Conservation (phyloP, 2,888 invertebrate genomes). For the Melanchra persicariae region DNA sequence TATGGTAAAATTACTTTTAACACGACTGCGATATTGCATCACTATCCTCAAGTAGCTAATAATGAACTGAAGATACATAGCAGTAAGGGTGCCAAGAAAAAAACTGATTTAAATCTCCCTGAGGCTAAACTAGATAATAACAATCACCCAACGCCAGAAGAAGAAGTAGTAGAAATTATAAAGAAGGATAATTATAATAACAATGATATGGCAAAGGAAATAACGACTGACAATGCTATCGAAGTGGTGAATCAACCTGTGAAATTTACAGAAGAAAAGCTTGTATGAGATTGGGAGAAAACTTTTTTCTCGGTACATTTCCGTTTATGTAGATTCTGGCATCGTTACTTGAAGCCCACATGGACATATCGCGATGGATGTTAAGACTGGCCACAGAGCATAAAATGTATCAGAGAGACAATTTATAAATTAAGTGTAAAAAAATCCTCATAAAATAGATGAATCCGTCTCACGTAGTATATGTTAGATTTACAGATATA, state of each 20-base stretch:
- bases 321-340: constrained; percentile 70
- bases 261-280: constrained; percentile 88
- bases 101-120: constrained; percentile 79
- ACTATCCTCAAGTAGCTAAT: constrained; percentile 85
- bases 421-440: constrained; percentile 57
- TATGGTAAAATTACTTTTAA: constrained; percentile 88
- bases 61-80: constrained; percentile 65
- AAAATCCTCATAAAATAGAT: constrained; percentile 57
- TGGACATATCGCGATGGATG: constrained; percentile 72
- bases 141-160: constrained; percentile 64
- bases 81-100: constrained; percentile 73
- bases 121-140: constrained; percentile 82
- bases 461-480: constrained; percentile 68
- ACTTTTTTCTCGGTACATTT: constrained; percentile 78
- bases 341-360: constrained; percentile 70
- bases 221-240: constrained; percentile 68
- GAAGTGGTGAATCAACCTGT: constrained; percentile 80
- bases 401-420: constrained; percentile 54
- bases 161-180: constrained; percentile 40
- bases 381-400: constrained; percentile 79
- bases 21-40: constrained; percentile 87
- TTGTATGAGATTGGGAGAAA: constrained; percentile 85
- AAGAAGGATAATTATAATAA: constrained; percentile 82
- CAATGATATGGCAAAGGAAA: constrained; percentile 75
- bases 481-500: constrained; percentile 50